Percentiles rank a stretch among this genome's conserved stretches.
Conservation (phyloP, 2,888 invertebrate species). For the Drosophila rellima region DNA sequence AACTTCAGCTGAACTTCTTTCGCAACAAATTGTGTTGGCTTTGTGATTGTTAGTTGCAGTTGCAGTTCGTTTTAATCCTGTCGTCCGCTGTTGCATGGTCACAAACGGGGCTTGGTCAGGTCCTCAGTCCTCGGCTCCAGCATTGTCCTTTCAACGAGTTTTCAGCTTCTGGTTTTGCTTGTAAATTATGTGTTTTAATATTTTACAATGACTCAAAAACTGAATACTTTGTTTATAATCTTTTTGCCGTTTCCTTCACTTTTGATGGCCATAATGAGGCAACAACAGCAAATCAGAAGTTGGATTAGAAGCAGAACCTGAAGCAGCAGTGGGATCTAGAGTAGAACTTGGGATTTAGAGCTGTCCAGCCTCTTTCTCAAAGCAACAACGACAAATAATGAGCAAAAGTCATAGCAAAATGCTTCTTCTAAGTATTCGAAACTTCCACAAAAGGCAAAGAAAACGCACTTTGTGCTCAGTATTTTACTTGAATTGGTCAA, state of each 20-base stretch:
- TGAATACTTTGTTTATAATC: slow-evolving; percentile 74
- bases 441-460: slow-evolving; percentile 18
- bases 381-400: slow-evolving; percentile 39
- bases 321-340: neutral
- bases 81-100: slow-evolving; percentile 26
- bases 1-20: slow-evolving; percentile 65
- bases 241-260: slow-evolving; percentile 44
- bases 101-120: slow-evolving; percentile 13
- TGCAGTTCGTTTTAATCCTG: slow-evolving; percentile 59
- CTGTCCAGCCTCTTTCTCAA: slow-evolving; percentile 8
- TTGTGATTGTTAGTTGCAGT: slow-evolving; percentile 66
- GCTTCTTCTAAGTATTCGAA: slow-evolving; percentile 12
- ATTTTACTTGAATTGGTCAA: slow-evolving; percentile 2
- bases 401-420: slow-evolving; percentile 37
- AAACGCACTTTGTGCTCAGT: slow-evolving; percentile 7
- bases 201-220: slow-evolving; percentile 78
- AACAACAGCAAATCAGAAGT: slow-evolving; percentile 25
- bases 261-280: slow-evolving; percentile 55
- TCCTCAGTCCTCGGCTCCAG: no score
- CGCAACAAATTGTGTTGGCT: slow-evolving; percentile 73
- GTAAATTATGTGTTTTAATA: slow-evolving; percentile 79
- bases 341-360: neutral
- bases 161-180: slow-evolving; percentile 39
- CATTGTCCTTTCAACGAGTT: slow-evolving; percentile 43
- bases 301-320: neutral